phyloP scores from a whole-genome alignment of 1,140 invertebrate genomes.

The Agrypnia vestita region DNA sequence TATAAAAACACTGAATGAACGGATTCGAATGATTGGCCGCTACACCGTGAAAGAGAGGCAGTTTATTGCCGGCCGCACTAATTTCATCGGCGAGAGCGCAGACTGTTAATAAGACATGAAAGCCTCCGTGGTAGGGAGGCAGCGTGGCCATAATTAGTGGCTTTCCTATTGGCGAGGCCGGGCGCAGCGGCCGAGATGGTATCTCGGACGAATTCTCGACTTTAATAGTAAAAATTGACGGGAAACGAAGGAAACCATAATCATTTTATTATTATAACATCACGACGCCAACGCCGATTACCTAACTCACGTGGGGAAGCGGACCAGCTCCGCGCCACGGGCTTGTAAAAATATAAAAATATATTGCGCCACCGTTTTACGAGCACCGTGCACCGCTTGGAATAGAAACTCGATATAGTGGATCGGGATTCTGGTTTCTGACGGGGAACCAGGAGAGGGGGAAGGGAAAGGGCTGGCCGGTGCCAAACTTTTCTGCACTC shows the following conservation, averaged over 20 bases:
- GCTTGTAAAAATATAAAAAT: slow-evolving; percentile 56
- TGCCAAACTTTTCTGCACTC: too few species aligned
- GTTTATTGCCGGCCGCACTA: slow-evolving; percentile 19
- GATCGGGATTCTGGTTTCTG: slow-evolving; percentile 6
- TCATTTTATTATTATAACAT: slow-evolving; percentile 53
- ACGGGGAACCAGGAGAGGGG: not conserved
- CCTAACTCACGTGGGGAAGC: slow-evolving; percentile 2
- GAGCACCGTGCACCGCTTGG: not conserved
- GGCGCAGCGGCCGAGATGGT: slow-evolving; percentile 31
- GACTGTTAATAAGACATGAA: slow-evolving; percentile 36
- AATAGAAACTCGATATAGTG: slow-evolving; percentile 47
- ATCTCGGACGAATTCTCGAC: slow-evolving; percentile 39
- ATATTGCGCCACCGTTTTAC: slow-evolving; percentile 55
- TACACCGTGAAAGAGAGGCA: slow-evolving; percentile 21
- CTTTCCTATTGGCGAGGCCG: slow-evolving; percentile 28
- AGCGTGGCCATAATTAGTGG: slow-evolving; percentile 35
- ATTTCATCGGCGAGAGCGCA: slow-evolving; percentile 2
- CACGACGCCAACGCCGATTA: slow-evolving; percentile 32
- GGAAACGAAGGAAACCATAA: slow-evolving; percentile 49
- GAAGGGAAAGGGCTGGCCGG: too few species aligned
- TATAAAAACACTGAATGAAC: slow-evolving; percentile 24
- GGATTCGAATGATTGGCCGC: slow-evolving; percentile 23
- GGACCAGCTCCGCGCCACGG: slow-evolving; percentile 1
- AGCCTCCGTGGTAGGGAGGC: slow-evolving; percentile 10
- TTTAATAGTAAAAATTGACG: slow-evolving; percentile 46